Evolutionary conservation across 2,888 invertebrate genomes (phyloP), one percentile per base, ranked within the genome.

Genomic region (Alviniconcha strummeri): DNA sequence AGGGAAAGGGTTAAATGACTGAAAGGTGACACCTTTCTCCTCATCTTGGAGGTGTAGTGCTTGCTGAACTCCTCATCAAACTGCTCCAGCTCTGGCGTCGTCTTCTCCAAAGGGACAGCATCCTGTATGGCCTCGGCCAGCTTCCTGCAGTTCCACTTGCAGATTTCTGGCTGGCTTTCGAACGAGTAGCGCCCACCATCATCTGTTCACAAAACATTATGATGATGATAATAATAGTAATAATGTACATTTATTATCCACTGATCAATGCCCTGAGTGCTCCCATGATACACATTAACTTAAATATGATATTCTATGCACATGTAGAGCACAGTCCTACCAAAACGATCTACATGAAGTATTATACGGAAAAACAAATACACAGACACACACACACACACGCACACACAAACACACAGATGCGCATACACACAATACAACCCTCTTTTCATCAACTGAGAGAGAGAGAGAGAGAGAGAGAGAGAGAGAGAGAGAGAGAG

Each of bases 111-210:
- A 15, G 92, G 91, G 1, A 94, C 87, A 0, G 95, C 94, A 5
- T 95, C 95, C 84, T 95, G 94, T 55, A 96, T 91, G 71, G 96
- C 95, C 89, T 95, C 95, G 0, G 95, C 95, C 56, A 96, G 93
- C 90, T 95, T 95, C 9, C 94, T 93, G 87, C 96, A 94, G 90
- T 96, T 96, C 96, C 96, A 96, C 60, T 95, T 94, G 82, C 96
- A 95, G 86, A 96, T 95, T 89, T 95, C 95, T 80, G 96, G 95
- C 90, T 96, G 96, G 85, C 95, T 95, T 11, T 94, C 94, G 84
- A 95, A 94, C 6, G 95, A 93, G 89, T 96, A 96, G 86, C 96
- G 93, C 5, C 94, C 94, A 55, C 95, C 95, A 91, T 95, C 95
- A 85, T 95, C 95, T 94, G 86, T 8, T 9, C 15, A 15, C 52